Evolutionary conservation across 2,888 invertebrate species (phyloP).

Genomic region (Tillus elongatus): DNA sequence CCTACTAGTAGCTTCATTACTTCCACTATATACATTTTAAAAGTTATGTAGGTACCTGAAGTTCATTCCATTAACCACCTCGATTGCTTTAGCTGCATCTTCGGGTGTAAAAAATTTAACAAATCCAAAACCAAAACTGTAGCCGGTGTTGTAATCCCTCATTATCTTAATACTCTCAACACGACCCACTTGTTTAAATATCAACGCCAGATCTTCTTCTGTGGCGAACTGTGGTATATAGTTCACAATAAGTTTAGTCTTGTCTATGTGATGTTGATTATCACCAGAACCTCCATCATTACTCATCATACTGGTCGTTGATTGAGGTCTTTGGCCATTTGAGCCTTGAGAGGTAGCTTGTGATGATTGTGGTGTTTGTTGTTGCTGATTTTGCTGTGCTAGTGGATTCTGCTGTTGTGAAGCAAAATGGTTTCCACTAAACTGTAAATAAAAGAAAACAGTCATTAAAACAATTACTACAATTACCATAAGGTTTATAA

Average conservation of each 20-base stretch:
- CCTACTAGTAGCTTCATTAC: too few relatives aligned
- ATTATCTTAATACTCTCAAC: constrained; percentile 86
- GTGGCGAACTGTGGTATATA: constrained; percentile 91
- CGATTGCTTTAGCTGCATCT: constrained; percentile 79
- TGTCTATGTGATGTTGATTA: constrained; percentile 29
- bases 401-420: too few relatives aligned
- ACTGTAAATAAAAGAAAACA: too few relatives aligned
- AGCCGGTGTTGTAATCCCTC: constrained; percentile 83
- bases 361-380: too few relatives aligned
- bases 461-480: too few relatives aligned
- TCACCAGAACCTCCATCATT: constrained; percentile 34
- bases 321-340: too few relatives aligned
- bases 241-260: constrained; percentile 87
- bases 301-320: constrained; percentile 11
- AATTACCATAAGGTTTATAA: too few relatives aligned
- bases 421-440: too few relatives aligned
- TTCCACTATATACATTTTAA: too few relatives aligned
- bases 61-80: constrained; percentile 66
- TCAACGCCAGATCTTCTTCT: constrained; percentile 79
- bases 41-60: too few relatives aligned
- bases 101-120: constrained; percentile 81
- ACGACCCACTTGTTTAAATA: constrained; percentile 82
- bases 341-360: too few relatives aligned
- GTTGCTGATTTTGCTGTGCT: too few relatives aligned
- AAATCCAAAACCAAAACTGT: constrained; percentile 94